Conservation (phyloP, 2,113 vertebrate species). For the Festucalex cinctus region DNA sequence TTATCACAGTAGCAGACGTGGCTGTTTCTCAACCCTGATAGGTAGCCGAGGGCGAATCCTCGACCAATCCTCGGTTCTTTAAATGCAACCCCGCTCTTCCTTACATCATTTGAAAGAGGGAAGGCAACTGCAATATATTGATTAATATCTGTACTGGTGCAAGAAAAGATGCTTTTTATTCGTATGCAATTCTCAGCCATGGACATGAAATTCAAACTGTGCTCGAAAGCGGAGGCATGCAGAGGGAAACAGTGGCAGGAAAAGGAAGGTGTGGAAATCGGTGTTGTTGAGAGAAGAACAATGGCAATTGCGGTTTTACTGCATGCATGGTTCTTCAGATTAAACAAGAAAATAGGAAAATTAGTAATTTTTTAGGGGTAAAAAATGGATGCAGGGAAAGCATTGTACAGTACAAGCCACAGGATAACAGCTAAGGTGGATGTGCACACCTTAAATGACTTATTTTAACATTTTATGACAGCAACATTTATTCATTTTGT, state of each 20-base stretch:
- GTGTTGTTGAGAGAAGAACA: constrained; percentile 26
- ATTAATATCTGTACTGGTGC: neutral
- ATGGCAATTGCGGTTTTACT: constrained; percentile 56
- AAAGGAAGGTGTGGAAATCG: constrained; percentile 49
- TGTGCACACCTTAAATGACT: neutral
- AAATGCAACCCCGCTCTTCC: constrained; percentile 19
- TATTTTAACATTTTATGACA: neutral
- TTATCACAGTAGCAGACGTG: constrained; percentile 60
- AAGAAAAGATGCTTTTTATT: neutral
- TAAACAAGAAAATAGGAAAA: constrained; percentile 24
- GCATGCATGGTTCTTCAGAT: constrained; percentile 60
- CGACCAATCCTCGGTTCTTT: constrained; percentile 40
- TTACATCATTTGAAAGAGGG: constrained; percentile 21
- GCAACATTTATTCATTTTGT: too few relatives aligned
- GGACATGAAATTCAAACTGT: neutral
- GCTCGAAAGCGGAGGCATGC: neutral
- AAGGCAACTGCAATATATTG: too few relatives aligned
- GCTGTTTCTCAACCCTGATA: constrained; percentile 54
- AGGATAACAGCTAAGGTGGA: neutral
- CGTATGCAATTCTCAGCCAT: neutral
- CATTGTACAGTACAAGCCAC: neutral
- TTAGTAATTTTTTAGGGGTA: neutral
- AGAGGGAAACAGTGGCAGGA: constrained; percentile 33
- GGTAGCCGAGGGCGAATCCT: constrained; percentile 6
- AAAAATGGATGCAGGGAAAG: too few relatives aligned